Base-by-base conservation (phyloP, 2,888 invertebrate species). In the Aphidoletes aphidimyza region DNA sequence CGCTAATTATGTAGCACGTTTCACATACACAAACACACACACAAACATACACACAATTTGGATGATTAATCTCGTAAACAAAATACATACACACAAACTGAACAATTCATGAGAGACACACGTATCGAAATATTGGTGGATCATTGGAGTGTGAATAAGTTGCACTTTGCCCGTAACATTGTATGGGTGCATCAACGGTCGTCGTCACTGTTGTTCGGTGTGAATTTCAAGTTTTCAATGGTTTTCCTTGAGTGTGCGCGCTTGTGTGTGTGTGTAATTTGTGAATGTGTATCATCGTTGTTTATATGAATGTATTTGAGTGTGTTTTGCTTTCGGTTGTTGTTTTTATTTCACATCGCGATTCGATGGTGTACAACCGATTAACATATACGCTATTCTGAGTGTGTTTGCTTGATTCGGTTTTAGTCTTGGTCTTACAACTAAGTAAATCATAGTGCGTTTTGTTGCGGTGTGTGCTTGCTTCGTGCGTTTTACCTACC, bases 331-430 rank as follows among this genome's bases (percentile, higher is more conserved):
- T 9, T 8, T 39, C 47, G n/a, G n/a, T 69, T n/a, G n/a, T 69
- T 69, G 69, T 69, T 69, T 8, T 69, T 69, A 69, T 30, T 69
- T 69, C 30, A 69, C 3, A 69, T 69, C 5, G 14, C 30, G n/a
- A 14, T 69, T 30, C 34, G 3, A 69, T 30, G 3, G 69, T 69
- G 17, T 69, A n/a, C 22, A 8, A 3, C 14, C n/a, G n/a, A n/a
- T n/a, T n/a, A n/a, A 8, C 30, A 30, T n/a, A 26, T 69, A 69
- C 69, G 69, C 0, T 69, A 69, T 69, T 26, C 34, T 69, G 14
- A n/a, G 17, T 69, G 69, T 69, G 69, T 69, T 69, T 14, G 69
- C 30, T 69, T 69, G 30, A 69, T 69, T 69, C 34, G 69, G 69
- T 30, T 69, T 69, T 30, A 69, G 69, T 69, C 69, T 69, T 69